Evolutionary conservation across 2,797 vertebrate species (phyloP).

Genomic region (Hoplostethus atlanticus): DNA sequence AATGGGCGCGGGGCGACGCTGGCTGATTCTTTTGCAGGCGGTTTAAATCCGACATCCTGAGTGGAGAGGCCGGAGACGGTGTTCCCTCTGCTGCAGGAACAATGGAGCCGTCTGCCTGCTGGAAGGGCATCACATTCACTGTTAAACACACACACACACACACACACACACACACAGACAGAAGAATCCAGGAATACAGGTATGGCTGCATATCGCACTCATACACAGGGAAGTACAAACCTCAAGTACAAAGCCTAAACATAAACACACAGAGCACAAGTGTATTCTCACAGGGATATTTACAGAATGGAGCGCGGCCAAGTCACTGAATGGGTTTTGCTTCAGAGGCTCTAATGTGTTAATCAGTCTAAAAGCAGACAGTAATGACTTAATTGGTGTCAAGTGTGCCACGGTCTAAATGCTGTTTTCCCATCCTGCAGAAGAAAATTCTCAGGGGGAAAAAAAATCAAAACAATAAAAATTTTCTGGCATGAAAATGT

Average conservation of each 20-base stretch:
- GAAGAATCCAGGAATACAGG: slow-evolving; percentile 16
- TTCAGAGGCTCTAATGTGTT: background rate
- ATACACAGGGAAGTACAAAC: slow-evolving; percentile 5
- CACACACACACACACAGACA: slow-evolving; percentile 13
- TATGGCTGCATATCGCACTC: slow-evolving; percentile 6
- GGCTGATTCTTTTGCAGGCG: slow-evolving; percentile 49
- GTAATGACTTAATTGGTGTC: background rate
- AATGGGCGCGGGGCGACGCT: slow-evolving; percentile 67
- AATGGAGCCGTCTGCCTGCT: slow-evolving; percentile 69
- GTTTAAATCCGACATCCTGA: slow-evolving; percentile 79
- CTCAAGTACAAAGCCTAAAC: background rate
- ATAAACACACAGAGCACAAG: background rate
- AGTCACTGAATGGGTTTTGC: background rate
- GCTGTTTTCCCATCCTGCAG: too few relatives aligned
- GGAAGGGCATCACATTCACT: slow-evolving; percentile 55
- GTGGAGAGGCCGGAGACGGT: slow-evolving; percentile 66
- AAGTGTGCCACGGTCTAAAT: background rate
- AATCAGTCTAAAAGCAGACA: background rate
- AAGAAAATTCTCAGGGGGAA: too few relatives aligned
- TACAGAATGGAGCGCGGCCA: background rate
- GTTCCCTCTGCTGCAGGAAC: slow-evolving; percentile 73
- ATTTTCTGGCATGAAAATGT: too few relatives aligned
- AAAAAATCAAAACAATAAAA: too few relatives aligned
- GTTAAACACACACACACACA: slow-evolving; percentile 36
- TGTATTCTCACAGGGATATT: background rate